Conservation (phyloP, 2,888 invertebrate species). For the Nomada goodeniana region DNA sequence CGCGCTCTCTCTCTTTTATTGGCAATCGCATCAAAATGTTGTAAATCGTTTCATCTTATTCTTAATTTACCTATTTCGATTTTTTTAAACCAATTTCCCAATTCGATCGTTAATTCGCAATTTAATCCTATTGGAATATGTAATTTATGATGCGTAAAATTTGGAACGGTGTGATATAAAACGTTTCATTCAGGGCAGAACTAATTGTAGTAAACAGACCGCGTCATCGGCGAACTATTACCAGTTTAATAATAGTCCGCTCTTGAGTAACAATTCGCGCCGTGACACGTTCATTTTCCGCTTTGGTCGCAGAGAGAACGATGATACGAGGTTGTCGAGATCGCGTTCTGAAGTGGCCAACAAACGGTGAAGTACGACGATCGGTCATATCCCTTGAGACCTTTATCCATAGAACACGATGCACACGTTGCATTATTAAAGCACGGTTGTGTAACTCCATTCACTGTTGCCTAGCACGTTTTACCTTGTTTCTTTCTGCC, state of each 20-base stretch:
- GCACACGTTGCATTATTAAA: constrained; percentile 64
- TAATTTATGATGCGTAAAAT: not conserved
- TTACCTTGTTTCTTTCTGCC: constrained; percentile 41
- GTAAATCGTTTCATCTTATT: too few relatives aligned
- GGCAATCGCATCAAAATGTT: not conserved
- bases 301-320: constrained; percentile 5
- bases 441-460: constrained; percentile 43
- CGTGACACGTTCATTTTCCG: constrained; percentile 50
- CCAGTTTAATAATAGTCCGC: constrained; percentile 6
- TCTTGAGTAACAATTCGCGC: constrained; percentile 22
- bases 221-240: not conserved
- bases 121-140: too few relatives aligned
- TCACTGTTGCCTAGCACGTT: constrained; percentile 46
- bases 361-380: constrained; percentile 55
- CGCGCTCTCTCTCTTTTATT: too few relatives aligned
- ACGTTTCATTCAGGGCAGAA: not conserved
- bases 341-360: constrained; percentile 55
- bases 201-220: constrained; percentile 10
- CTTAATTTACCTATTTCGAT: too few relatives aligned
- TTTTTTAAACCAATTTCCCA: too few relatives aligned
- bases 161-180: not conserved
- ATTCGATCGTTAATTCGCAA: too few relatives aligned
- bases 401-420: constrained; percentile 51
- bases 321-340: constrained; percentile 45
- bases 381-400: constrained; percentile 60